Percentiles rank a stretch among this genome's conserved stretches.
Conservation (phyloP, 2,797 vertebrate species). For the Lophius americanus region DNA sequence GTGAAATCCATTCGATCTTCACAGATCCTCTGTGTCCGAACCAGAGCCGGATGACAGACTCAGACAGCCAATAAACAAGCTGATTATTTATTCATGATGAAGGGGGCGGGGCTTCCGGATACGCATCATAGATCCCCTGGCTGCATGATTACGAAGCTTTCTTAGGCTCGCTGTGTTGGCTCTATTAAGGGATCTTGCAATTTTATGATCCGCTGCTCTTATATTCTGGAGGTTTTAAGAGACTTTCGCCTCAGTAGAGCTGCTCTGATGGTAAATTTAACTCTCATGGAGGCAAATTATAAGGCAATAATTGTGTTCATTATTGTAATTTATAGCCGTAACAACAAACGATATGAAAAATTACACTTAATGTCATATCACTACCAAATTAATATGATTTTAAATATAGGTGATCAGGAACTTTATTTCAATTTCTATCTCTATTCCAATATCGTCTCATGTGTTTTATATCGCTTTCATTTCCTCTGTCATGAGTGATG, state of each 20-base stretch:
- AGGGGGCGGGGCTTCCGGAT: slow-evolving; percentile 33
- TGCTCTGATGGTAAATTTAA: background rate
- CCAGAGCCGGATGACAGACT: slow-evolving; percentile 8
- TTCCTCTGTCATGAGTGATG: too few relatives aligned
- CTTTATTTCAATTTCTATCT: too few relatives aligned
- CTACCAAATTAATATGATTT: too few relatives aligned
- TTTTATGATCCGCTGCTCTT: background rate
- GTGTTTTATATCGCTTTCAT: too few relatives aligned
- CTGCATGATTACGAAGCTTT: slow-evolving; percentile 26
- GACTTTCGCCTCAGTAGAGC: background rate
- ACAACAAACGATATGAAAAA: too few relatives aligned
- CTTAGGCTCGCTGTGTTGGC: background rate
- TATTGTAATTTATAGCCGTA: too few relatives aligned
- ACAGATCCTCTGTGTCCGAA: background rate
- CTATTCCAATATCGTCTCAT: too few relatives aligned
- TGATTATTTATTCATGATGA: slow-evolving; percentile 73
- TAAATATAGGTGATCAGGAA: too few relatives aligned
- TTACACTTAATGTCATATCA: too few relatives aligned
- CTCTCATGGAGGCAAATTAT: background rate
- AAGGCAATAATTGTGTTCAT: background rate
- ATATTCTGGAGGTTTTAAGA: background rate
- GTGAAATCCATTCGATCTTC: background rate
- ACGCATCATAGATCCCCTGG: slow-evolving; percentile 28
- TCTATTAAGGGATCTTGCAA: slow-evolving; percentile 21
- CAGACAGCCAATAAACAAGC: slow-evolving; percentile 49